phyloP scores from a whole-genome alignment of 2,797 vertebrate genomes.

The Aplochiton taeniatus region DNA sequence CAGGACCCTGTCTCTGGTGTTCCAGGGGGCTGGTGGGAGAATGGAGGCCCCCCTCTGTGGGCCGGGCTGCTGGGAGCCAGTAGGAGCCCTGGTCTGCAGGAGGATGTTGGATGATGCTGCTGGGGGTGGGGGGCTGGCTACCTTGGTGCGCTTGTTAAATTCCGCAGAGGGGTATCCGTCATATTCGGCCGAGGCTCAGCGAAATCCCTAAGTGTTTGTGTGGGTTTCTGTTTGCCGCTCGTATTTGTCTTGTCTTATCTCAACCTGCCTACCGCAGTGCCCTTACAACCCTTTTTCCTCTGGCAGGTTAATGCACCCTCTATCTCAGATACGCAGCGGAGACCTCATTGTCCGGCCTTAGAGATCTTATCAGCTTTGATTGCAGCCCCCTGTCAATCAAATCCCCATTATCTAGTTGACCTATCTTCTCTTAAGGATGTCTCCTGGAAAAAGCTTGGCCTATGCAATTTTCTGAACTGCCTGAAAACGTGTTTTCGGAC shows the following conservation, averaged over 20 bases:
- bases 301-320: constrained; percentile 39
- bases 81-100: no score
- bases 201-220: no score
- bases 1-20: constrained; percentile 6
- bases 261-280: constrained; percentile 7
- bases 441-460: no score
- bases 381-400: constrained; percentile 44
- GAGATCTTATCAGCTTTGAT: constrained; percentile 46
- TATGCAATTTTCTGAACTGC: no score
- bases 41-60: not conserved
- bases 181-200: no score
- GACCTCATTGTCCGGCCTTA: constrained; percentile 33
- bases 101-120: no score
- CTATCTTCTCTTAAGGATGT: no score
- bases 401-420: constrained; percentile 34
- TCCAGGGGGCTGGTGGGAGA: not conserved
- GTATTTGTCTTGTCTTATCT: constrained; percentile 53
- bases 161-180: no score
- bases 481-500: constrained; percentile 22
- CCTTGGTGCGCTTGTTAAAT: no score
- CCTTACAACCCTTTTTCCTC: constrained; percentile 30
- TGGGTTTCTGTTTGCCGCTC: constrained; percentile 31
- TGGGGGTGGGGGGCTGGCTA: no score
- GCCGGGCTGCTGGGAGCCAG: no score
- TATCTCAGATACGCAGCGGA: constrained; percentile 45